These are phyloP conservation scores for Ascaphus truei DNA, from an alignment of 2,113 vertebrate species.

Conservation along the genomic window DNA sequence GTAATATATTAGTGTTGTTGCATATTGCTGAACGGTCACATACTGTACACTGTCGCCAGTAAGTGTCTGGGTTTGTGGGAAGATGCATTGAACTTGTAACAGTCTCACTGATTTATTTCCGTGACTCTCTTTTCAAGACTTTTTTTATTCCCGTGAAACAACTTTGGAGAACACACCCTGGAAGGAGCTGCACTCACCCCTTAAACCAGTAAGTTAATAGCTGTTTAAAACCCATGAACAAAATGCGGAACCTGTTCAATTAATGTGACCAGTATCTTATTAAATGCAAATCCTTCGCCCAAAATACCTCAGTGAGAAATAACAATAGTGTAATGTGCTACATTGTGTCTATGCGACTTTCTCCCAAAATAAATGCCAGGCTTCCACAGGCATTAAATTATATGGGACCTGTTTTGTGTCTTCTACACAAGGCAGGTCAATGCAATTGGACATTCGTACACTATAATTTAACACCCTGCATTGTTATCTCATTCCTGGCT, in stretches of 20 bases:
- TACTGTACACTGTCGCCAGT: too few relatives aligned
- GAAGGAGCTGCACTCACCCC: background rate
- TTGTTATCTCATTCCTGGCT: background rate
- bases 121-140: background rate
- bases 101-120: background rate
- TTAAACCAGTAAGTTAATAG: constrained; percentile 13
- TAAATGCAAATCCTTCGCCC: constrained; percentile 12
- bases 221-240: background rate
- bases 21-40: too few relatives aligned
- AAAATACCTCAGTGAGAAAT: too few relatives aligned
- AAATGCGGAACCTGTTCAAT: too few relatives aligned
- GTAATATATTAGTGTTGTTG: too few relatives aligned
- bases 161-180: background rate
- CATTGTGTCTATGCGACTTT: background rate
- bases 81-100: too few relatives aligned
- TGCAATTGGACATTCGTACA: background rate
- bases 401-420: background rate
- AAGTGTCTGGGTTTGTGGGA: too few relatives aligned
- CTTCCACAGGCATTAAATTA: background rate
- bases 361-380: background rate
- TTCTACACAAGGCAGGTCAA: background rate
- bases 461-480: constrained; percentile 11
- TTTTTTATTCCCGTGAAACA: too few relatives aligned
- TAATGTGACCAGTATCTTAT: background rate
- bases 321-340: background rate